A percentile compares a stretch with the other conserved stretches of the same genome.
These are phyloP conservation scores for Pegoplata infirma DNA, from an alignment of 2,888 invertebrate species.

Conservation along the genomic window DNA sequence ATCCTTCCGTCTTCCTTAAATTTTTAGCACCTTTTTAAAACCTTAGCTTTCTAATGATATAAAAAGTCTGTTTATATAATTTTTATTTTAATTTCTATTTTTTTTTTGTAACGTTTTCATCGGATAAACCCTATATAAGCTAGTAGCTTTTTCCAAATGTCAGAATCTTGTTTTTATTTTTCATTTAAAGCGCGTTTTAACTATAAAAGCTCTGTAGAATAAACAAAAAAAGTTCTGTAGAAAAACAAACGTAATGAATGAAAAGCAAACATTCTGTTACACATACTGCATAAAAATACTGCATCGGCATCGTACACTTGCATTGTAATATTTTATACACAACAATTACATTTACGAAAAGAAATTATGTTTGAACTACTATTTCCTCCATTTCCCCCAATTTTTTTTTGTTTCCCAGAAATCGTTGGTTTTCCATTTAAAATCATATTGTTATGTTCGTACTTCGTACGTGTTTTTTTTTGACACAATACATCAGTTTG, in stretches of 20 bases:
- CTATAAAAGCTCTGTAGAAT: not conserved
- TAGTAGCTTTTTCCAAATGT: conserved; percentile 3
- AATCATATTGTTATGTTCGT: not conserved
- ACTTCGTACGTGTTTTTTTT: not conserved
- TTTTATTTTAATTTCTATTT: conserved; percentile 1
- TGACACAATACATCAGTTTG: not conserved
- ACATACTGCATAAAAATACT: not conserved
- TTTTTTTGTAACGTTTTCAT: not conserved
- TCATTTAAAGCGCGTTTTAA: not conserved
- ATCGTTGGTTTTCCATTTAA: not conserved
- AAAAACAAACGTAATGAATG: not conserved
- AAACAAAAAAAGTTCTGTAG: not conserved
- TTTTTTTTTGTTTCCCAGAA: not conserved
- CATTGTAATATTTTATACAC: too few relatives aligned
- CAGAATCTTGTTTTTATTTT: not conserved
- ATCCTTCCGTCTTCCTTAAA: not conserved
- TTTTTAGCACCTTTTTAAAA: not conserved
- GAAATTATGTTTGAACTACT: not conserved
- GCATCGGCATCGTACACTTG: too few relatives aligned
- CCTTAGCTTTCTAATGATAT: not conserved
- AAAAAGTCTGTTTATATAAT: not conserved
- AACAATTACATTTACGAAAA: not conserved
- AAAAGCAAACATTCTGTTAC: not conserved
- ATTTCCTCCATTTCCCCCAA: not conserved
- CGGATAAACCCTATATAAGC: conserved; percentile 4